Evolutionary conservation across 2,888 invertebrate genomes (phyloP), one percentile per base, ranked within the genome.

Genomic region (Drosophila atroscutellata): DNA sequence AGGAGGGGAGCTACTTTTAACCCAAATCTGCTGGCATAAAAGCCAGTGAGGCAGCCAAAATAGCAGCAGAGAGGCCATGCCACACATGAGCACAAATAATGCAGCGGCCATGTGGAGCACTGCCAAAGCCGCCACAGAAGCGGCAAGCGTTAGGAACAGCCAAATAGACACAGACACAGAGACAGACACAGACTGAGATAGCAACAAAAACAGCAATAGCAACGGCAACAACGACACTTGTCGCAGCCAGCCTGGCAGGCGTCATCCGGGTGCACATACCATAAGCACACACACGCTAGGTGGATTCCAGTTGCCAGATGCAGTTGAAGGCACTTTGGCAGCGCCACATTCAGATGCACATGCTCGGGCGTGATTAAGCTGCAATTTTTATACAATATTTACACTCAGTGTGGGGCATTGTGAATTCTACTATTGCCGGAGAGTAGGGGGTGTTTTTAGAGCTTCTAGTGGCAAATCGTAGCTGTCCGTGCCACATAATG

Each of bases 21-120:
- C 86, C 86, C 81, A 86, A 89, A 86, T 89, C 85, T 85, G 86
- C 80, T 86, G 85, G 89, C 89, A 85, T 77, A 81, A 88, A 88
- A 81, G 86, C 77, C 82, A 57, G 57, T 49, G 56, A 75, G 59
- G 58, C 68, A 57, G 58, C 68, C 68, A 50, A 59, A 69, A 72
- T 63, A 55, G 67, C 75, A 74, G 60, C 66, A 45, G 49, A 54
- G 32, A 60, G 61, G 55, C 54, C 78, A 50, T 51, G 75, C 79
- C 86, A 82, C 83, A 88, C 57, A 84, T 84, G 89, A 77, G 80
- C 75, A 74, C 81, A 83, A 86, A 86, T 88, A 88, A 86, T 83
- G 86, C 86, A 80, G 69, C 56, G 77, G 76, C 64, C 86, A 88
- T 76, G 87, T 89, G 89, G 89, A 89, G 80, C 68, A 67, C 47